phyloP scores from a whole-genome alignment of 2,797 vertebrate species.

The Trichosurus vulpecula region DNA sequence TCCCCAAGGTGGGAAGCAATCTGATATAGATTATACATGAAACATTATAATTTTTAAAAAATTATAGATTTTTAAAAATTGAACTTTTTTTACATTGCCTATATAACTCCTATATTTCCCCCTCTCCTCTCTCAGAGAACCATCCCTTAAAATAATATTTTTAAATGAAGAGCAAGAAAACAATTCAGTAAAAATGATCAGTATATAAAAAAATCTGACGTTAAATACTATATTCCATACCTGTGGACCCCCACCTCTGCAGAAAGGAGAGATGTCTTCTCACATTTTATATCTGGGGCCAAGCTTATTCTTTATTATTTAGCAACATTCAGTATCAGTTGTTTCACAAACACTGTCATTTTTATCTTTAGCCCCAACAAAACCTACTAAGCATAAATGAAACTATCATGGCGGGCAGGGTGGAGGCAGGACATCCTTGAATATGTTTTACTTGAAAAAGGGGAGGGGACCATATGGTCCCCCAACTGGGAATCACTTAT shows the following conservation, averaged over 20 bases:
- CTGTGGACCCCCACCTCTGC: neutral
- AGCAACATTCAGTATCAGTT: neutral
- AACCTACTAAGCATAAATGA: neutral
- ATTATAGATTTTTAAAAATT: neutral
- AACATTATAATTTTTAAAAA: neutral
- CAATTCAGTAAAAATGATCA: neutral
- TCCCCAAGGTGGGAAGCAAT: neutral
- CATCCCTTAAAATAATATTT: neutral
- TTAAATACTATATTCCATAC: neutral
- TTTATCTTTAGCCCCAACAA: neutral
- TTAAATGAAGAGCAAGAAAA: neutral
- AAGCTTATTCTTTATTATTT: neutral
- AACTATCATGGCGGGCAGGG: neutral
- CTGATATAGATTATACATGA: neutral
- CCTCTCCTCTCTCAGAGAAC: neutral
- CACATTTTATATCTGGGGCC: neutral
- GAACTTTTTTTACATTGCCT: neutral
- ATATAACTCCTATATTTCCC: neutral
- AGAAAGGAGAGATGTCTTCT: neutral
- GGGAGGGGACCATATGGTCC: neutral
- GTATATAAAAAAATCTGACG: neutral
- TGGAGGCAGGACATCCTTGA: neutral
- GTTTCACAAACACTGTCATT: neutral
- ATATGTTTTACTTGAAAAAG: neutral
- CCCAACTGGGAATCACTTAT: neutral